phyloP scores from a whole-genome alignment of 1,140 invertebrate species.

The Artemia franciscana region DNA sequence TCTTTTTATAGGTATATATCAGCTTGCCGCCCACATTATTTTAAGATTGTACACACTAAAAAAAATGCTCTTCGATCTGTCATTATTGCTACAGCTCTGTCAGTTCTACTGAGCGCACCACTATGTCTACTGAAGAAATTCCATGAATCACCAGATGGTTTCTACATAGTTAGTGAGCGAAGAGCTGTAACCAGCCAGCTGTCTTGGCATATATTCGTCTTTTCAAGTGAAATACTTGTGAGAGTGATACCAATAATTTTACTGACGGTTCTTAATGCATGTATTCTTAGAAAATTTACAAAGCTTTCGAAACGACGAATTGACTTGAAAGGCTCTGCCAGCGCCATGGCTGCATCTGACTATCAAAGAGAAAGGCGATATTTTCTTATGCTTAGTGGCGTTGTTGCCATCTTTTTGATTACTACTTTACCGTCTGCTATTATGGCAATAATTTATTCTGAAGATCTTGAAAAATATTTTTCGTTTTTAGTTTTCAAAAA shows the following conservation, averaged over 20 bases:
- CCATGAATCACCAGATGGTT: neutral
- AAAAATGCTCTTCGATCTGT: constrained; percentile 18
- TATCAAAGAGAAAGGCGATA: constrained; percentile 21
- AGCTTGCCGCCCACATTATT: constrained; percentile 21
- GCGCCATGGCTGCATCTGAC: constrained; percentile 10
- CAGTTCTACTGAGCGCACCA: constrained; percentile 20
- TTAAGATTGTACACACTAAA: constrained; percentile 20
- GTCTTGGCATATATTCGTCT: constrained; percentile 17
- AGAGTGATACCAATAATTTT: constrained; percentile 19
- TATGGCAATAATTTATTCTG: constrained; percentile 19
- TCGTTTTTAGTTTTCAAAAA: constrained; percentile 20
- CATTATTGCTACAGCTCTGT: constrained; percentile 16
- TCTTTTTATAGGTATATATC: constrained; percentile 17
- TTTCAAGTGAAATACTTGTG: constrained; percentile 16
- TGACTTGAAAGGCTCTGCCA: constrained; percentile 5
- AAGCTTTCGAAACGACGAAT: constrained; percentile 15
- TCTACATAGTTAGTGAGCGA: constrained; percentile 16
- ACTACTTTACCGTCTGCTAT: constrained; percentile 23
- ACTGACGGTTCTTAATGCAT: constrained; percentile 18
- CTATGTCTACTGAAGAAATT: constrained; percentile 19
- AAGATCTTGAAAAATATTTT: constrained; percentile 16
- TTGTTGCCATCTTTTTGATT: constrained; percentile 23
- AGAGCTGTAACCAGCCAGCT: constrained; percentile 10
- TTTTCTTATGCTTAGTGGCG: constrained; percentile 20
- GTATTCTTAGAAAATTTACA: constrained; percentile 19